Evolutionary conservation across 2,113 vertebrate species (phyloP), one percentile per base, ranked within the genome.

Genomic region (Oxygymnocypris stewartii): DNA sequence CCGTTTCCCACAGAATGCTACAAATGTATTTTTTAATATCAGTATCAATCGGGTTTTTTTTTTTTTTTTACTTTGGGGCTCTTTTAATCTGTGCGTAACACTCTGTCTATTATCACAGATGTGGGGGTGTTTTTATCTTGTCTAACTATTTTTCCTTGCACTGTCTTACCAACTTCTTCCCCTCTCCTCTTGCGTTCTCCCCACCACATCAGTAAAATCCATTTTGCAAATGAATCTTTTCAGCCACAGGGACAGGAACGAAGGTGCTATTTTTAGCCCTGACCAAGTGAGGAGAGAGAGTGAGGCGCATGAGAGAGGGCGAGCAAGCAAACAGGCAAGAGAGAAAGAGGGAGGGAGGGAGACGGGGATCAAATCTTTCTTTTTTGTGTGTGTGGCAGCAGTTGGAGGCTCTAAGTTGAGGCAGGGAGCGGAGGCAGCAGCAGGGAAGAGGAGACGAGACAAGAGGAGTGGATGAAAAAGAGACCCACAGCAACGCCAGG

Each of bases 181-280:
- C 40, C 23, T 69, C 54, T 51, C 59, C 54, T 49, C 25, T 57
- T 79, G 31, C 74, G 71, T 49, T 80, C 40, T 65, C 75, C 47
- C 83, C 25, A 61, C 69, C 79, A 31, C 82, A 78, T 87, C 89
- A 86, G 86, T 75, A 73, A 83, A 88, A 88, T 81, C 84, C 82
- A 85, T 90, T 89, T 82, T 86, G 80, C 82, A 85, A 84, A 82
- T 90, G 75, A 89, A 87, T 75, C 85, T 71, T 63, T 73, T 44
- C 67, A 75, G 82, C 84, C 75, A 85, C 51, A 25, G 89, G 71
- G 73, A 89, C n/a, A 44, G 87, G 89, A 65, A 87, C 61, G 86
- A 84, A 76, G 79, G 31, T 78, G 79, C 85, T 90, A 89, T 89
- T 89, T 90, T 88, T 90, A 88, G 89, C 84, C 13, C 61, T 37